Percentiles rank a stretch among this genome's conserved stretches.
These are phyloP conservation scores for Hydractinia echinata DNA, from an alignment of 30 jellyfish, hydroid and myxozoan species.

Conservation along the genomic window DNA sequence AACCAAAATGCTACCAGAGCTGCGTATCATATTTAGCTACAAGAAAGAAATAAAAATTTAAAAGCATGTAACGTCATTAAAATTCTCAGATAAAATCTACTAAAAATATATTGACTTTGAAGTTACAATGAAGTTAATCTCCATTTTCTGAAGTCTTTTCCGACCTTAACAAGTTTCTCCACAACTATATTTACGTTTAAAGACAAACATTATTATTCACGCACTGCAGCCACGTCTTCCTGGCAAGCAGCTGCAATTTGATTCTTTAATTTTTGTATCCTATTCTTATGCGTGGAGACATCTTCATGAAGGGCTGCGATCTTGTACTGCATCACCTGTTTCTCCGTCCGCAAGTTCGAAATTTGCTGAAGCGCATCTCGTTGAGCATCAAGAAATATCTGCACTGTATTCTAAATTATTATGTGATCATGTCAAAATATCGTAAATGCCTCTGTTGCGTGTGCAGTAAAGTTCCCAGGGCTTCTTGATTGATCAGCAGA, in stretches of 20 bases:
- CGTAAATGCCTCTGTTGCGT: no score
- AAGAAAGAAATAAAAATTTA: no score
- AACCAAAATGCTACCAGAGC: no score
- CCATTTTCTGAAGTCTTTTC: no score
- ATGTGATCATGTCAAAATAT: no score
- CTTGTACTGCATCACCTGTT: slow-evolving; percentile 38
- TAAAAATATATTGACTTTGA: no score
- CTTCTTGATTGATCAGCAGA: not conserved
- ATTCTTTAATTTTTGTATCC: slow-evolving; percentile 42
- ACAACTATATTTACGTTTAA: no score
- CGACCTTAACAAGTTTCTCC: no score
- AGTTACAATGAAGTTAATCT: no score
- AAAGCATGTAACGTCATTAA: no score
- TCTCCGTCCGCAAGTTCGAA: slow-evolving; percentile 45
- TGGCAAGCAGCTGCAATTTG: slow-evolving; percentile 42
- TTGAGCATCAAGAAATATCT: slow-evolving; percentile 49
- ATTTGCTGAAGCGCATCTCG: slow-evolving; percentile 49
- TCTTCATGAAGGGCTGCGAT: slow-evolving; percentile 49
- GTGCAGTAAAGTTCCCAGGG: not conserved
- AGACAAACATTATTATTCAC: not conserved
- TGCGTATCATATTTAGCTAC: no score
- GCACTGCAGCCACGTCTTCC: slow-evolving; percentile 23
- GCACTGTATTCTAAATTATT: slow-evolving; percentile 49
- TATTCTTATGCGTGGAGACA: slow-evolving; percentile 35
- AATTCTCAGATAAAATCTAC: no score